Evolutionary conservation across 2,113 vertebrate species (phyloP).

Genomic region (Egretta garzetta): DNA sequence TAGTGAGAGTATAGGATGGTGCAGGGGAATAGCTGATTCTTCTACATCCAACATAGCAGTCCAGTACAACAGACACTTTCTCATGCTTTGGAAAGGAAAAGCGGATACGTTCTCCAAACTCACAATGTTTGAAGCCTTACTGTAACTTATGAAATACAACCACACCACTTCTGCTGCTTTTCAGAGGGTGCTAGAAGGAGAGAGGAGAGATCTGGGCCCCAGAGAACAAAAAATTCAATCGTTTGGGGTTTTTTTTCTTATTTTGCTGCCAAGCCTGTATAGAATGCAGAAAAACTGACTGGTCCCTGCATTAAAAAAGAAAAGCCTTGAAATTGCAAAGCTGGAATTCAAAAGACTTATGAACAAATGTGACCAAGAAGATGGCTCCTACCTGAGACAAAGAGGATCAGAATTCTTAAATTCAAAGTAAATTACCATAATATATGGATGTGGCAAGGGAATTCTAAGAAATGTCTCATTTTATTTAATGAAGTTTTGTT

Average conservation of each 20-base stretch:
- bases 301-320: not conserved
- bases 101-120: not conserved
- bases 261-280: constrained; percentile 19
- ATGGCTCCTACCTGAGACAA: not conserved
- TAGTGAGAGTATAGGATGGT: not conserved
- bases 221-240: constrained; percentile 34
- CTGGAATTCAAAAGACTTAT: not conserved
- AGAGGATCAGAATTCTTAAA: not conserved
- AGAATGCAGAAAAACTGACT: constrained; percentile 18
- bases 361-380: not conserved
- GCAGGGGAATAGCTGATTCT: not conserved
- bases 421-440: constrained; percentile 9
- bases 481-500: constrained; percentile 2
- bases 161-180: not conserved
- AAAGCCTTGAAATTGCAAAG: constrained; percentile 29
- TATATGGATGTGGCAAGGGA: not conserved
- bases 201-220: not conserved
- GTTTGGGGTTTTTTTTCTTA: not conserved
- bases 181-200: not conserved
- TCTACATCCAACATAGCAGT: not conserved
- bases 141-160: not conserved
- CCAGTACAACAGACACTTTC: not conserved
- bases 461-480: constrained; percentile 34
- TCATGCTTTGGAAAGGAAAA: not conserved
- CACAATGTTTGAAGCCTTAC: not conserved